Evolutionary conservation across 1,140 invertebrate species (phyloP).

Genomic region (Leptonema lineaticorne): DNA sequence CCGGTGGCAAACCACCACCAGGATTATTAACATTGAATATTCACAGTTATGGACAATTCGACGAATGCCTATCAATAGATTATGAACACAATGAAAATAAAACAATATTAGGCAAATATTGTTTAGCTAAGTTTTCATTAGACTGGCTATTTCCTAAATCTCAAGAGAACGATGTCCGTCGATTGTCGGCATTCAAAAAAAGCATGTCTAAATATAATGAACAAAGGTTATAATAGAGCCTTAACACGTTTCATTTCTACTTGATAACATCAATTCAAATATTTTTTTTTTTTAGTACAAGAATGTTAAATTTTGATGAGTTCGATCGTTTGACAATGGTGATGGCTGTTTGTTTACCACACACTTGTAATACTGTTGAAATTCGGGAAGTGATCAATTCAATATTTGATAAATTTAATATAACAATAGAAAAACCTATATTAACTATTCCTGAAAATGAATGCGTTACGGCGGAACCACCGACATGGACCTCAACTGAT

Average conservation of each 20-base stretch:
- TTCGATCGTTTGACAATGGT: background rate
- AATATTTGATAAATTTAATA: background rate
- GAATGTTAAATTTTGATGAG: background rate
- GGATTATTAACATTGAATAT: slow-evolving; percentile 4
- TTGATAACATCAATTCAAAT: too few relatives aligned
- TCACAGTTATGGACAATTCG: slow-evolving; percentile 14
- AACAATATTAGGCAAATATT: slow-evolving; percentile 2
- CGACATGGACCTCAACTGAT: background rate
- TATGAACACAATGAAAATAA: background rate
- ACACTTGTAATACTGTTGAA: background rate
- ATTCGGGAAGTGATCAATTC: background rate
- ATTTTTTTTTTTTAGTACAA: too few relatives aligned
- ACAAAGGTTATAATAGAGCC: too few relatives aligned
- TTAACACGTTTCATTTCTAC: too few relatives aligned
- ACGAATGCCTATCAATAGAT: background rate
- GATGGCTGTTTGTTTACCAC: slow-evolving; percentile 9
- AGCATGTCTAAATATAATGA: background rate
- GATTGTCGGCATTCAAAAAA: background rate
- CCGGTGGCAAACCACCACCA: background rate
- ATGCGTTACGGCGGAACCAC: background rate
- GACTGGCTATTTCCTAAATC: background rate
- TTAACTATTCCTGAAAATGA: background rate
- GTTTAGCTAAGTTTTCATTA: background rate
- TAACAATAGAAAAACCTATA: background rate
- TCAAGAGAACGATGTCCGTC: background rate